Base-by-base conservation (phyloP, 1,140 invertebrate genomes). In the Drosophila mauritiana region DNA sequence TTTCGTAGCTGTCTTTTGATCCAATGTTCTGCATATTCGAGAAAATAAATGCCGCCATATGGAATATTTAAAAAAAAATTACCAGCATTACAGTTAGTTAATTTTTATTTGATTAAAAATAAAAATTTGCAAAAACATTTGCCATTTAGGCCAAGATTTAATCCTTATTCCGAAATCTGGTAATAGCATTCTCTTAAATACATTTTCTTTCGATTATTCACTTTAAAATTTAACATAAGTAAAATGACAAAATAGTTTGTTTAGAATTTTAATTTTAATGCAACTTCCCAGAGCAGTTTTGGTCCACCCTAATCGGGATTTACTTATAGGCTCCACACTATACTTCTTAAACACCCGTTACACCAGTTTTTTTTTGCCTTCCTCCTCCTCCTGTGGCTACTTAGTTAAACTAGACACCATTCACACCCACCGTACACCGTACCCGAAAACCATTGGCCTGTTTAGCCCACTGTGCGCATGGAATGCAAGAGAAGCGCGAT, bases 391-490 rank as follows among this genome's bases (percentile, higher is more conserved):
- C 1, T 39, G 31, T 39, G 53, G 53, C 42, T 67, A 48, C 20
- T 49, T 55, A 76, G 77, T 70, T 61, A 42, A 79, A 52, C 42
- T 57, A 78, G 56, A 57, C 46, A 52, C 40, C 55, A 62, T 43
- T 36, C 40, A 79, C 62, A 58, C 78, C 49, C 61, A 45, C 74
- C 42, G 39, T 36, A 78, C 56, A 74, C 56, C 20, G 20, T 22
- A 48, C 39, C 52, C 51, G 37, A 73, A 57, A 42, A 37, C 42
- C 75, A 84, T 84, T 84, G 78, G 63, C 68, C 63, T 68, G 31
- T 46, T 51, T 48, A 62, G 74, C 36, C 69, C 80, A 84, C 75
- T 55, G 75, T 80, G 78, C 83, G 82, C 82, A 86, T 85, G 78
- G 73, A 86, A 86, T 86, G 82, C 79, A 85, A 80, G 62, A 53